Percentiles rank a stretch among this genome's conserved stretches.
These are phyloP conservation scores for Laothoe populi DNA, from an alignment of 2,888 invertebrate species.

Conservation along the genomic window DNA sequence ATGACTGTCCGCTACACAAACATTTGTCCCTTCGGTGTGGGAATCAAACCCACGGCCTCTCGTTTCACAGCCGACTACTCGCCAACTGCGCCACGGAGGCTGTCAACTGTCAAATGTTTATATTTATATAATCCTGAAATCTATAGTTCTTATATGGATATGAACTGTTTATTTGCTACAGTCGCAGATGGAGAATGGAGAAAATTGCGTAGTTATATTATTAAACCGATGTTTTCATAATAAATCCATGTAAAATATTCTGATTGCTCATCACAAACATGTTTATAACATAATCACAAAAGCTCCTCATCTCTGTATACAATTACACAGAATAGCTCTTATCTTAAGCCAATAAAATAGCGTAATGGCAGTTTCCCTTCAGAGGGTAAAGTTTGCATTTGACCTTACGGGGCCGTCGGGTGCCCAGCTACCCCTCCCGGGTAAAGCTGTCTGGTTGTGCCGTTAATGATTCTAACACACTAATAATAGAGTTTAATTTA, in stretches of 20 bases:
- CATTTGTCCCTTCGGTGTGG: too few species aligned
- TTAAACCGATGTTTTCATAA: background rate
- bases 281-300: slow-evolving; percentile 46
- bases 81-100: too few species aligned
- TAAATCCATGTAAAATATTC: slow-evolving; percentile 3
- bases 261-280: slow-evolving; percentile 42
- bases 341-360: slow-evolving; percentile 62
- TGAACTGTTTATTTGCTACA: too few species aligned
- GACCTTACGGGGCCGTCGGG: slow-evolving; percentile 54
- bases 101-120: too few species aligned
- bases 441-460: slow-evolving; percentile 38
- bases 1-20: too few species aligned
- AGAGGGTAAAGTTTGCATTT: slow-evolving; percentile 63
- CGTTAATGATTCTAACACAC: slow-evolving; percentile 47
- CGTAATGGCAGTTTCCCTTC: slow-evolving; percentile 54
- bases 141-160: too few species aligned
- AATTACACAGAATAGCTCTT: slow-evolving; percentile 48
- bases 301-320: slow-evolving; percentile 40
- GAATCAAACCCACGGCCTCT: too few species aligned
- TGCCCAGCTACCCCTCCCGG: slow-evolving; percentile 41
- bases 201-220: background rate
- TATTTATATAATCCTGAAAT: too few species aligned
- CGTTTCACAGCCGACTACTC: too few species aligned
- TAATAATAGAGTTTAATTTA: slow-evolving; percentile 56
- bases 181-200: too few species aligned